A percentile compares a stretch with the other conserved stretches of the same genome.
Evolutionary conservation across 2,888 invertebrate species (phyloP).

Genomic region (Dendrolimus pini): DNA sequence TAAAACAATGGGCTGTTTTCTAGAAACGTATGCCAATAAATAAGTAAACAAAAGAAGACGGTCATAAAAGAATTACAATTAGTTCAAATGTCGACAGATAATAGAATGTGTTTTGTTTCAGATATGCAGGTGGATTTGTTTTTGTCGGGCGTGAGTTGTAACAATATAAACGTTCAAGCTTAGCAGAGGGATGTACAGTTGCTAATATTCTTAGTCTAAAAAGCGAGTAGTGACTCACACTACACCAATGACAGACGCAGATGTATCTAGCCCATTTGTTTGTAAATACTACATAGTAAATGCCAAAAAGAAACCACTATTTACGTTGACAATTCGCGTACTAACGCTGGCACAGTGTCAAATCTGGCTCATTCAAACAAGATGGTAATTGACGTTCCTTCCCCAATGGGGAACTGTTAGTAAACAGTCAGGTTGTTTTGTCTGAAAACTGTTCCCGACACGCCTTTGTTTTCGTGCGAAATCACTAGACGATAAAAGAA

Average conservation of each 20-base stretch:
- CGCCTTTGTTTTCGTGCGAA: background rate
- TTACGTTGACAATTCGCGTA: background rate
- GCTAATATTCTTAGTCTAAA: no score
- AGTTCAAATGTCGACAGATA: no score
- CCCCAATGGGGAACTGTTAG: background rate
- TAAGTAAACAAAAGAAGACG: no score
- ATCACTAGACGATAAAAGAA: background rate
- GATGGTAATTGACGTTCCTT: conserved; percentile 4
- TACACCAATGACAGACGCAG: background rate
- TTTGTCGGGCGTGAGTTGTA: no score
- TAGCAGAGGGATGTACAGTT: no score
- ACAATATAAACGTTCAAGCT: no score
- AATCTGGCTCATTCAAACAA: conserved; percentile 8
- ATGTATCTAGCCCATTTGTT: background rate
- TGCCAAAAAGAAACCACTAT: background rate
- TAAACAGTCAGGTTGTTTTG: background rate
- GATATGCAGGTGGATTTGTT: no score
- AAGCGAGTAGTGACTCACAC: no score
- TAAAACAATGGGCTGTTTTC: no score
- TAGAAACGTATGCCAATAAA: no score
- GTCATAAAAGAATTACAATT: no score
- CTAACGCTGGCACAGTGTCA: conserved; percentile 2
- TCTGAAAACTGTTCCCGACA: background rate
- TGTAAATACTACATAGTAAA: background rate
- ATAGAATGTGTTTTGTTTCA: no score